Evolutionary conservation across 2,113 vertebrate species (phyloP), one percentile per base, ranked within the genome.

Genomic region (Ceyx melanurus): DNA sequence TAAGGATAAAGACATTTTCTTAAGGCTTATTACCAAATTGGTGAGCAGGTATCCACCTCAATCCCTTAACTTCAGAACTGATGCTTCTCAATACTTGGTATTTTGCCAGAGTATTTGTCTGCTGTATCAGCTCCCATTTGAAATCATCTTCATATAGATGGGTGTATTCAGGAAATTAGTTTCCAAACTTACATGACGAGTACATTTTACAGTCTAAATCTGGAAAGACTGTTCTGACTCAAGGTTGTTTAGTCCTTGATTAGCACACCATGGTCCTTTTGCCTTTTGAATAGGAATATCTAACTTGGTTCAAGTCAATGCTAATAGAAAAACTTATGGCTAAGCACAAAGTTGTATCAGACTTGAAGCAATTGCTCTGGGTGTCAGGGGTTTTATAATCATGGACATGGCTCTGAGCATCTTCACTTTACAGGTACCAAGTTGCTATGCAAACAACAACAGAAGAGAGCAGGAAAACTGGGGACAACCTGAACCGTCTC

Each of bases 381-480:
- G 22, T 61, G 17, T 64, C 15, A 67, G 17, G 15, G 72, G 51
- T 43, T 78, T 75, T 40, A 35, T 51, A n/a, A 65, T 89, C 67
- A 42, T 0, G 0, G n/a, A 8, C 2, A 1, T 73, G 40, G 70
- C 18, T 37, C 48, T 62, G 56, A 74, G 8, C 71, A 28, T 75
- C 53, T 74, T 73, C 96, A 40, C 67, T 88, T 73, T 73, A 43
- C 62, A 98, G 98, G 50, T 97, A 97, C 29, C 98, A 98, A 60
- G 90, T 98, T 58, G 97, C 97, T 75, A 91, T 97, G 29, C 97
- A 98, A 72, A 97, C 88, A 51, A 97, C 97, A 81, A 97, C 96
- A 83, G 98, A 98, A 96, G 97, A 98, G 88, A 97, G 94, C 79
- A 95, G 97, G 68, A 98, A 97, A 91, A 88, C 97, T 43, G 96